Conservation (phyloP, 2,888 invertebrate species). For the Baronia brevicornis region DNA sequence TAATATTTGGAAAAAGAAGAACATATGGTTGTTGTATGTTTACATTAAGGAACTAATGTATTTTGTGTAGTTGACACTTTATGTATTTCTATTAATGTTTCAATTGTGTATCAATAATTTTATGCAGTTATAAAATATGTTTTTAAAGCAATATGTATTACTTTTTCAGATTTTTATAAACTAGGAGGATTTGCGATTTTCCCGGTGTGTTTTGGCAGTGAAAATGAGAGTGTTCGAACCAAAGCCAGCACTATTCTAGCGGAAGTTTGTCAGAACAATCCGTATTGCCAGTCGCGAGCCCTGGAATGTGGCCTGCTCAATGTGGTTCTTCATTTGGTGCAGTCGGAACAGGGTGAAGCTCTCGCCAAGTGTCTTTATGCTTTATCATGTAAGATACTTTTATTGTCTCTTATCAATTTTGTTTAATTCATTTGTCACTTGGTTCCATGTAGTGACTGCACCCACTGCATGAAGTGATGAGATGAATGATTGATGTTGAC, state of each 20-base stretch:
- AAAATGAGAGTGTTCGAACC: slow-evolving; percentile 77
- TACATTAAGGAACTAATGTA: too few relatives aligned
- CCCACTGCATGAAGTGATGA: too few relatives aligned
- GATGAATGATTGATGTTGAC: too few relatives aligned
- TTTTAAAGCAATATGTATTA: too few relatives aligned
- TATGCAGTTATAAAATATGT: too few relatives aligned
- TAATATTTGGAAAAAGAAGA: slow-evolving; percentile 7
- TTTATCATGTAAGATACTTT: slow-evolving; percentile 80
- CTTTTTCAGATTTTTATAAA: slow-evolving; percentile 84
- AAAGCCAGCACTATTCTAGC: slow-evolving; percentile 82
- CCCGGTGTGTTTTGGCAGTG: slow-evolving; percentile 78
- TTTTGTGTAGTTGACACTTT: too few relatives aligned
- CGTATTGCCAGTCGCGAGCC: slow-evolving; percentile 84
- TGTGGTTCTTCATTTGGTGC: slow-evolving; percentile 75
- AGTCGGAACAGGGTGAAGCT: slow-evolving; percentile 73
- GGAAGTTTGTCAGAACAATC: slow-evolving; percentile 90
- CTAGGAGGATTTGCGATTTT: slow-evolving; percentile 88
- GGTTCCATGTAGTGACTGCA: too few relatives aligned
- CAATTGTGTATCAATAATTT: too few relatives aligned
- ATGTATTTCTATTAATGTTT: too few relatives aligned
- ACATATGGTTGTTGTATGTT: too few relatives aligned
- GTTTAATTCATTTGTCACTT: too few relatives aligned
- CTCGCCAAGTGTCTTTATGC: slow-evolving; percentile 85
- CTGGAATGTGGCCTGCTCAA: slow-evolving; percentile 79
- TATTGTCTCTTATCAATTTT: background rate